These are phyloP conservation scores for Nycticorax nycticorax DNA, from an alignment of 2,113 vertebrate species.

Conservation along the genomic window DNA sequence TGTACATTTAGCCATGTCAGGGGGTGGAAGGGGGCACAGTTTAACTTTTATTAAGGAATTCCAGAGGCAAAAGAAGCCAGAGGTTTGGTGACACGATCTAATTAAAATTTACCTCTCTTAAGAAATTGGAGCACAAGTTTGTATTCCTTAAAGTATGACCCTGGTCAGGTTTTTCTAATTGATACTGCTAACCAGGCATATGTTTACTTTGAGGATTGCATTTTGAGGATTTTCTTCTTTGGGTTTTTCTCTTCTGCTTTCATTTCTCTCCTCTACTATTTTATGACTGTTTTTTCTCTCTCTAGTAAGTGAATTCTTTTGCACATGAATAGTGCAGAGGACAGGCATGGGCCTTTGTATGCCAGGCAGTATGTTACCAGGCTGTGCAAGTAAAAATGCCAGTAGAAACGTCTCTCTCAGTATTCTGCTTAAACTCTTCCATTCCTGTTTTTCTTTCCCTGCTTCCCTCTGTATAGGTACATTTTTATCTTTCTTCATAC, in stretches of 20 bases:
- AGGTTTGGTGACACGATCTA: not conserved
- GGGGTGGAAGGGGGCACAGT: rapidly evolving
- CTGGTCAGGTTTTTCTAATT: not conserved
- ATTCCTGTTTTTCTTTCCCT: not conserved
- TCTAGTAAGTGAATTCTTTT: not conserved
- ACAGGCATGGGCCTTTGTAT: not conserved
- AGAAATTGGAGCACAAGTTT: not conserved
- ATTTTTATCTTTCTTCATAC: not conserved
- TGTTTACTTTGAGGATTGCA: not conserved
- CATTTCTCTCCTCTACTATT: not conserved
- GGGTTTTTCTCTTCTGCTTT: not conserved
- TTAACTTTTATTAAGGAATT: not conserved
- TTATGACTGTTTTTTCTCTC: not conserved
- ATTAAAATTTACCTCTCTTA: not conserved
- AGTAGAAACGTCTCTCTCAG: not conserved
- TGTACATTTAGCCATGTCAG: not conserved
- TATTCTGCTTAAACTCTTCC: not conserved
- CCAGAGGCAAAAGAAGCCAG: not conserved
- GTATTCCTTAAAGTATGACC: not conserved
- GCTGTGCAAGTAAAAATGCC: not conserved
- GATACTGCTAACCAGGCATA: not conserved
- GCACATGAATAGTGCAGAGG: not conserved
- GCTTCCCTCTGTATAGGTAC: not conserved
- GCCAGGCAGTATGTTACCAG: not conserved
- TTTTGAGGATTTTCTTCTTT: not conserved